Evolutionary conservation across 92 coral and sea anemone species (phyloP), one percentile per base, ranked within the genome.

Genomic region (Diadumene lineata): DNA sequence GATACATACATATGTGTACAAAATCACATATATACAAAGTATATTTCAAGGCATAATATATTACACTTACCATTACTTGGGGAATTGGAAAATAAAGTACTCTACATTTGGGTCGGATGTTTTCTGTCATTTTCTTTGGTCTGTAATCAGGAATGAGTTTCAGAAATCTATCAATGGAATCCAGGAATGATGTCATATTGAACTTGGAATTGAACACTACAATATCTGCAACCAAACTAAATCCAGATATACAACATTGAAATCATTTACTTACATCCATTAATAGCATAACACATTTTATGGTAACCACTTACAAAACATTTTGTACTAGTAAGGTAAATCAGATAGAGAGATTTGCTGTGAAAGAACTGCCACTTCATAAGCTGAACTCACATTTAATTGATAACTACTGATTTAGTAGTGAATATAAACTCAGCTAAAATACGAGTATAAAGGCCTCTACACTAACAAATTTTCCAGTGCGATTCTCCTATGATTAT

Each of bases 141-240:
- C 87, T 86, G 81, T 81, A 78, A 43, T 94, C 98, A 66, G 98
- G 98, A 87, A 94, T 94, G 43, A 91, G 73, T 62, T 91, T 91
- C 11, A 94, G 79, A 67, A 94, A 94, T 53, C 90, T 72, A 66
- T 81, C 77, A 50, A 94, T 79, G 8, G 96, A 87, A 43, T 74
- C 66, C 27, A 94, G 73, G 77, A 94, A 94, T 25, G 97, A 94
- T 24, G 70, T 88, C 98, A 94, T 94, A 85, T 94, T 94, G 82
- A 94, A 94, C 77, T 60, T 70, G n/a, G 98, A 94, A 78, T 94
- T 94, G 73, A 94, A 94, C 51, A 86, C 86, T 30, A 94, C 89
- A 18, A 55, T 79, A 86, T 94, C 98, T 76, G 98, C 97, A 69
- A 94, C 98, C 76, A 94, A 80, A 73, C 98, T 94, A 55, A 64